phyloP scores from a whole-genome alignment of 2,113 vertebrate genomes.

The Piaya cayana region DNA sequence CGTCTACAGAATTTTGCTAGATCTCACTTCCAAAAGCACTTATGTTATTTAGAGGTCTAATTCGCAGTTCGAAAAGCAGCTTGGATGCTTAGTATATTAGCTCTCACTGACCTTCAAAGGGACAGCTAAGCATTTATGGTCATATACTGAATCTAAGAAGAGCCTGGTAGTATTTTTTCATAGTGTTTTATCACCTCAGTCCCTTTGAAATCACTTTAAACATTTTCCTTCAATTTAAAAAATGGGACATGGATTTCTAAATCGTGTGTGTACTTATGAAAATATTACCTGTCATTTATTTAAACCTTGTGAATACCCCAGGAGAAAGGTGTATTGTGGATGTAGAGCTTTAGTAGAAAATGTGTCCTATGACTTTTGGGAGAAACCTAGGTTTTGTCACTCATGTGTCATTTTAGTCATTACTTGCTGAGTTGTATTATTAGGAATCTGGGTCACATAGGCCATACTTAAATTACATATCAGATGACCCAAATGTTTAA shows the following conservation, averaged over 20 bases:
- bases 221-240: slow-evolving; percentile 43
- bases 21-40: slow-evolving; percentile 27
- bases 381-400: background rate
- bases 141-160: background rate
- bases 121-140: slow-evolving; percentile 22
- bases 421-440: slow-evolving; percentile 8
- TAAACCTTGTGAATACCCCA: slow-evolving; percentile 13
- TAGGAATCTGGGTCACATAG: slow-evolving; percentile 16
- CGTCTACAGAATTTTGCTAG: background rate
- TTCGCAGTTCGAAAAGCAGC: slow-evolving; percentile 36
- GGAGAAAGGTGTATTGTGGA: background rate
- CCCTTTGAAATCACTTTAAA: slow-evolving; percentile 50
- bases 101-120: slow-evolving; percentile 53
- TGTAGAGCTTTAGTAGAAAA: background rate
- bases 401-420: slow-evolving; percentile 17
- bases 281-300: slow-evolving; percentile 40
- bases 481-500: slow-evolving; percentile 29
- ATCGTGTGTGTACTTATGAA: slow-evolving; percentile 11
- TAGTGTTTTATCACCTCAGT: background rate
- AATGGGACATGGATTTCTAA: background rate
- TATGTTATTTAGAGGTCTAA: slow-evolving; percentile 11
- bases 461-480: slow-evolving; percentile 23
- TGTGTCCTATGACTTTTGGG: background rate
- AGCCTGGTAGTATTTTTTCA: background rate
- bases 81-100: slow-evolving; percentile 27